These are phyloP conservation scores for Ophion ventricosus DNA, from an alignment of 2,888 invertebrate genomes.

Conservation along the genomic window DNA sequence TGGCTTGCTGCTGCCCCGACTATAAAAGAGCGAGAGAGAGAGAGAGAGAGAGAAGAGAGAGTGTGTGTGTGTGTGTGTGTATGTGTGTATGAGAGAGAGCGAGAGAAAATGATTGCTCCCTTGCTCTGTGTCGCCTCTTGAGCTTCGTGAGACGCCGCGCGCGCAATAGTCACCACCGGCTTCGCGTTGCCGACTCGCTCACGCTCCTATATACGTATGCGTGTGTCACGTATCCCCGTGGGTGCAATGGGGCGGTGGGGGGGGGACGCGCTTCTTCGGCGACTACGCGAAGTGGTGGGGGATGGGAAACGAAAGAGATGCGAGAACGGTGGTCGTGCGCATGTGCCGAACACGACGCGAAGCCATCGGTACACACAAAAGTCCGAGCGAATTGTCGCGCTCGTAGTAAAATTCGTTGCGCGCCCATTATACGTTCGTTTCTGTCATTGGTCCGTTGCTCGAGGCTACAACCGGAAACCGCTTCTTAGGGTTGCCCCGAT, in stretches of 20 bases:
- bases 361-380: slow-evolving; percentile 33
- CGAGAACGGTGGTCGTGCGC: slow-evolving; percentile 72
- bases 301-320: too few relatives aligned
- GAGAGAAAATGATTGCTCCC: slow-evolving; percentile 64
- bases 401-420: slow-evolving; percentile 72
- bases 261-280: too few relatives aligned
- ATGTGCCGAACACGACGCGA: slow-evolving; percentile 72
- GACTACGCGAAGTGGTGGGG: neutral
- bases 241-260: too few relatives aligned
- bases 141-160: slow-evolving; percentile 75
- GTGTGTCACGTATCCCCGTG: neutral
- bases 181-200: slow-evolving; percentile 12
- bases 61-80: too few relatives aligned
- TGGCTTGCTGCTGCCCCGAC: slow-evolving; percentile 71
- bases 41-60: slow-evolving; percentile 61
- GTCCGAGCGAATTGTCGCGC: slow-evolving; percentile 74
- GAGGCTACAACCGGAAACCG: slow-evolving; percentile 23
- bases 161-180: slow-evolving; percentile 70
- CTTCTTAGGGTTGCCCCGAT: slow-evolving; percentile 67
- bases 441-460: slow-evolving; percentile 69
- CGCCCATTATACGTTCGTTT: slow-evolving; percentile 73
- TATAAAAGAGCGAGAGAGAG: slow-evolving; percentile 41
- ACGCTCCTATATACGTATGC: neutral
- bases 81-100: too few relatives aligned
- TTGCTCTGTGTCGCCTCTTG: slow-evolving; percentile 21